Evolutionary conservation across 2,888 invertebrate species (phyloP).

Genomic region (Plagodis pulveraria): DNA sequence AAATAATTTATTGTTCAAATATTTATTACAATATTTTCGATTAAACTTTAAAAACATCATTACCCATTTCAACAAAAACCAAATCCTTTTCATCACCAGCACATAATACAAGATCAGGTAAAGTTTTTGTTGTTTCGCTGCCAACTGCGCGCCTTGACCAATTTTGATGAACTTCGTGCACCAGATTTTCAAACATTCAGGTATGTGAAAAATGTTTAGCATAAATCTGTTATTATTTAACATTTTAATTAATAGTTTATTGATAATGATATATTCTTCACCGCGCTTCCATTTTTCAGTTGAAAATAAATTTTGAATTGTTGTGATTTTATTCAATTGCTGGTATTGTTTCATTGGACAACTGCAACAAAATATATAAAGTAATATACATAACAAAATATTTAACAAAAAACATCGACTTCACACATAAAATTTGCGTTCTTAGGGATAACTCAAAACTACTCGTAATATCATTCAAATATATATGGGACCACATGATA

Average conservation of each 20-base stretch:
- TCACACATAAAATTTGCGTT: no score
- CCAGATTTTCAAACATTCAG: not conserved
- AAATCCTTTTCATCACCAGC: not conserved
- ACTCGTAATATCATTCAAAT: no score
- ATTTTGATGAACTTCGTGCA: not conserved
- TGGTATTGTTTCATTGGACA: not conserved
- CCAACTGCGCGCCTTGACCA: conserved; percentile 1
- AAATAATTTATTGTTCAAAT: no score
- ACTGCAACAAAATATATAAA: not conserved
- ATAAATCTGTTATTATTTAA: not conserved
- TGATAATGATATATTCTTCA: not conserved
- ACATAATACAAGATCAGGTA: conserved; percentile 1
- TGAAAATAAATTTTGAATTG: not conserved
- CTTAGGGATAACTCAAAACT: no score
- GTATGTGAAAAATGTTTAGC: not conserved
- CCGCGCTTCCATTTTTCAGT: not conserved
- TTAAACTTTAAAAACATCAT: not conserved
- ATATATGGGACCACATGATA: no score
- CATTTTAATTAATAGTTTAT: not conserved
- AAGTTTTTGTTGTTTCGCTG: conserved; percentile 1
- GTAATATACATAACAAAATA: no score
- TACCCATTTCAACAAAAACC: conserved; percentile 5
- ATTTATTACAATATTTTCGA: no score
- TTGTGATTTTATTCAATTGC: not conserved
- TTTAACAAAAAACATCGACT: no score